Evolutionary conservation across 1,140 invertebrate species (phyloP), one percentile per base, ranked within the genome.

Genomic region (Heliconius melpomene): DNA sequence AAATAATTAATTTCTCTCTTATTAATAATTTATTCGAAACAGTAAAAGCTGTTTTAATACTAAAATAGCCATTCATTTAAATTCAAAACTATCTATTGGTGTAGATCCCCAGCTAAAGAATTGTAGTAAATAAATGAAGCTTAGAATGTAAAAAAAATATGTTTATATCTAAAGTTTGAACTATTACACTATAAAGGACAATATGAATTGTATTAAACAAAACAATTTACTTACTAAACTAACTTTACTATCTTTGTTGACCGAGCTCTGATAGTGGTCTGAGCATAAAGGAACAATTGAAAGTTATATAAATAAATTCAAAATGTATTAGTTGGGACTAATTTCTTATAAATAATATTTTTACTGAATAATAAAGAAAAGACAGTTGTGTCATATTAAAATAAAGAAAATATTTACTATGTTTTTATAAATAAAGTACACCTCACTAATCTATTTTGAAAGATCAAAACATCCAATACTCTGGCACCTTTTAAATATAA

Each of bases 111-210:
- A 66, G 60, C 23, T 66, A 29, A 66, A 66, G 26, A 66, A 66
- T 29, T 60, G 26, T 66, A 23, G 23, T 66, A 66, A 66, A 66
- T 66, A 66, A 66, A 66, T 66, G 60, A 66, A 29, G 26, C 60
- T 66, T 66, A 66, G 26, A 66, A 66, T 66, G 11, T 29, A 66
- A 29, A 66, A 23, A 66, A 29, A 66, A 66, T 26, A 66, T 66
- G 23, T 60, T 60, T 66, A 66, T 26, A 26, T 66, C 60, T 66
- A 29, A 66, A 66, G 8, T 66, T 66, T 66, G 23, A 66, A 9
- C 60, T 66, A 66, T 66, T 26, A 66, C 60, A 66, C 60, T 66
- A 66, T 26, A 29, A 66, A 66, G 23, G 60, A 66, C 60, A 66
- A 26, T 26, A 66, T 66, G 26, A 66, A 66, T 66, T 29, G 60